Evolutionary conservation across 2,113 vertebrate species (phyloP).

Genomic region (Buteo buteo): DNA sequence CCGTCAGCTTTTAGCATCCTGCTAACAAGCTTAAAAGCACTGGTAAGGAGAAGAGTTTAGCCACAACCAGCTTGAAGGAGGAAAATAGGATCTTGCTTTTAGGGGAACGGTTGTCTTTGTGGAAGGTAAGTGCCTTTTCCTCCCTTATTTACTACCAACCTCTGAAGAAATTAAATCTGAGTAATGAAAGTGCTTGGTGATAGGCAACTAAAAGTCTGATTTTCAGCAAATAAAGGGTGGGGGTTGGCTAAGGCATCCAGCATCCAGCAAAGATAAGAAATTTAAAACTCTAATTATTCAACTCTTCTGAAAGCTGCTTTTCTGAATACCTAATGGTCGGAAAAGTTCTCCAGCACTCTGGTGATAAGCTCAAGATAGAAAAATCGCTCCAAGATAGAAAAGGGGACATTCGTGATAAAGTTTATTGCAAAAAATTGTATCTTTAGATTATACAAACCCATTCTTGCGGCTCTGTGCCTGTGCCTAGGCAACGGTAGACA

Average conservation of each 20-base stretch:
- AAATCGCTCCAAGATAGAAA: background rate
- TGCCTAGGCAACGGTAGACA: fast-evolving
- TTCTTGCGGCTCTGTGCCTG: fast-evolving
- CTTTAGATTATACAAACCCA: fast-evolving
- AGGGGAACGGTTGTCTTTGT: background rate
- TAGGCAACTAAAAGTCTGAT: background rate
- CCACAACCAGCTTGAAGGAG: background rate
- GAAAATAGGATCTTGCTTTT: background rate
- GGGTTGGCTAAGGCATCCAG: background rate
- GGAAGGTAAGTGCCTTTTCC: slow-evolving; percentile 25
- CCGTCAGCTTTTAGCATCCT: slow-evolving; percentile 33
- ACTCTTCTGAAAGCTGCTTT: background rate
- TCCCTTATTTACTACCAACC: background rate
- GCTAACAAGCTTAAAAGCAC: slow-evolving; percentile 45
- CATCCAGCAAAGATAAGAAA: background rate
- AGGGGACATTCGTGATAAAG: background rate
- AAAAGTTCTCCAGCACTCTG: background rate
- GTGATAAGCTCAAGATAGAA: background rate
- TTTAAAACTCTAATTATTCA: background rate
- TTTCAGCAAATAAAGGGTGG: background rate
- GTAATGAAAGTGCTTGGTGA: background rate
- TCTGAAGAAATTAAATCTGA: background rate
- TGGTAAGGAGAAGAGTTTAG: background rate
- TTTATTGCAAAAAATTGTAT: background rate
- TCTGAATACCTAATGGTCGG: background rate